These are phyloP conservation scores for Puma concolor DNA, from an alignment of 2,113 vertebrate species.

Conservation along the genomic window DNA sequence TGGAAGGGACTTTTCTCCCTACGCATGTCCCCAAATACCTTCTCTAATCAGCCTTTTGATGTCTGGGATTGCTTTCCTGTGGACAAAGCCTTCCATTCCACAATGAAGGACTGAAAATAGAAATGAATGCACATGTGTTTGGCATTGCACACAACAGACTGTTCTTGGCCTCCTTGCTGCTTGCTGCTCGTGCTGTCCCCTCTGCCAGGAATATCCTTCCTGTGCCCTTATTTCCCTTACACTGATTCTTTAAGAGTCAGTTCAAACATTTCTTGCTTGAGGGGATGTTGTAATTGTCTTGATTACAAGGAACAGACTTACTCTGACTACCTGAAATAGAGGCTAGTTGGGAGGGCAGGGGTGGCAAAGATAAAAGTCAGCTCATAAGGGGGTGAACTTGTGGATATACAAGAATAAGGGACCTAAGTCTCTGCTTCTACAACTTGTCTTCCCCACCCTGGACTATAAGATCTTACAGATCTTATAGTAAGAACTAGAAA, in stretches of 20 bases:
- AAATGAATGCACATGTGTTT: conserved; percentile 27
- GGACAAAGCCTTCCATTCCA: conserved; percentile 59
- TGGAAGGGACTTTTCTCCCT: neutral
- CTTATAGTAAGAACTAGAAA: neutral
- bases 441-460: neutral
- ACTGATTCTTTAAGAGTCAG: conserved; percentile 3
- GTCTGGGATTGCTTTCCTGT: neutral
- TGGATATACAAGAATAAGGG: neutral
- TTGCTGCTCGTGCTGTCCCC: neutral
- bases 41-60: conserved; percentile 23
- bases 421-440: neutral
- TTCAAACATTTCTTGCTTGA: neutral
- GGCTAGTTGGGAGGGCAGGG: neutral
- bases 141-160: conserved; percentile 46
- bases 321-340: neutral
- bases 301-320: neutral
- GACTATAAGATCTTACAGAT: neutral
- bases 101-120: conserved; percentile 39
- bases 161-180: conserved; percentile 32
- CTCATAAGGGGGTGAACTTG: neutral
- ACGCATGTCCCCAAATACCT: neutral
- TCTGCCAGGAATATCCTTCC: conserved; percentile 43
- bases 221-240: neutral
- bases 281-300: neutral
- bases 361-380: neutral